Evolutionary conservation across 2,113 vertebrate species (phyloP).

Genomic region (Ptilorrhoa leucosticta): DNA sequence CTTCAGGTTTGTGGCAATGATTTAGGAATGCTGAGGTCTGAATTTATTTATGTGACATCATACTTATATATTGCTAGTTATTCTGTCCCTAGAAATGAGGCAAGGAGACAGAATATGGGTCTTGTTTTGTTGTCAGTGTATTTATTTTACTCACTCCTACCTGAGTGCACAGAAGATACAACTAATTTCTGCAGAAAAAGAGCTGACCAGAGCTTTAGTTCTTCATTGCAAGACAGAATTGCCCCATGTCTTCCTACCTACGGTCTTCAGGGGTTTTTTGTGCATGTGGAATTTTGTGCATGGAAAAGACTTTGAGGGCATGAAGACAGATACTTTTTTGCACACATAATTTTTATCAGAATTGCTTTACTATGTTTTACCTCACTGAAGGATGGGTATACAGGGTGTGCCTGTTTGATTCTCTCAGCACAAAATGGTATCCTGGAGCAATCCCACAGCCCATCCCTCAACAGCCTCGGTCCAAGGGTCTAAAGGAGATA

Average conservation of each 20-base stretch:
- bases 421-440: not conserved
- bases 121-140: not conserved
- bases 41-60: not conserved
- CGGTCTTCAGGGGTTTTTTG: not conserved
- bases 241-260: not conserved
- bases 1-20: not conserved
- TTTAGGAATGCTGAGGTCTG: not conserved
- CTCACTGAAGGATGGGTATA: not conserved
- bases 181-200: not conserved
- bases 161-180: not conserved
- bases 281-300: not conserved
- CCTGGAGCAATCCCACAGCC: not conserved
- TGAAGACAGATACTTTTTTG: not conserved
- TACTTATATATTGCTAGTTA: not conserved
- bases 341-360: not conserved
- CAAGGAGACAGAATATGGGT: not conserved
- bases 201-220: not conserved
- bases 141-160: not conserved
- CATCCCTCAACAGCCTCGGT: fast-evolving
- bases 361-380: fast-evolving
- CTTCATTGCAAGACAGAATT: not conserved
- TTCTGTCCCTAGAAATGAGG: not conserved
- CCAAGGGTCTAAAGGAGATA: not conserved
- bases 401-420: not conserved
- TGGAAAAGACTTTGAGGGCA: not conserved